Base-by-base conservation (phyloP, 2,888 invertebrate species). In the Caenorhabditis auriculariae region DNA sequence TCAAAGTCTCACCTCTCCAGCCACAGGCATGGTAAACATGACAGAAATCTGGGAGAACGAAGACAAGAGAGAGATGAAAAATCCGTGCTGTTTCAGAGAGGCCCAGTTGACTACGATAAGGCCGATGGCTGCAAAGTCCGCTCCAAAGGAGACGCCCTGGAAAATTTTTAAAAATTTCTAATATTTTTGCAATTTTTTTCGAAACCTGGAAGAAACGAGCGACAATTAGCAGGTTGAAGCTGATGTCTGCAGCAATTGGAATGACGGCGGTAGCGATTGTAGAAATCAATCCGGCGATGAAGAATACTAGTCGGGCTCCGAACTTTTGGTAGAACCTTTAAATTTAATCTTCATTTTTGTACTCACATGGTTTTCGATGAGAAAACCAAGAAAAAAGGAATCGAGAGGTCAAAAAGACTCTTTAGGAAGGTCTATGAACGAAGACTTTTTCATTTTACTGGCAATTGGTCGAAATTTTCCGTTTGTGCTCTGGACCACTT, bases 11-110 rank as follows among this genome's bases (percentile, higher is more conserved):
- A 75, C 73, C 51, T 69, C 69, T 58, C 76, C 77, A 9, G 76
- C 66, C 5, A 76, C 62, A 6, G 77, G 77, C 66, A 76, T 77
- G 1, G 77, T 77, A 60, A 77, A 66, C 65, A 76, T 77, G 42
- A 77, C 77, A 1, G 75, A 70, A 15, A 77, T 71, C 56, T 76
- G 75, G 6, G 75, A 74, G 54, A 77, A 77, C n/a, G 72, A 76
- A 0, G 77, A 76, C 21, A 77, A 69, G 4, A 75, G 61, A 0
- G 76, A 74, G 47, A 77, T 70, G 64, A 77, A 77, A 35, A 77
- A 56, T 27, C 77, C 77, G 37, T 77, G 74, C 35, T 77, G 74
- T 17, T 72, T 66, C 32, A 77, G 46, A 17, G 69, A 67, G 7
- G 77, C 77, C 77, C 77, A 77, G 27, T 76, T 70, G 6, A 73